Evolutionary conservation across 2,113 vertebrate genomes (phyloP).

Genomic region (Dipodomys merriami): DNA sequence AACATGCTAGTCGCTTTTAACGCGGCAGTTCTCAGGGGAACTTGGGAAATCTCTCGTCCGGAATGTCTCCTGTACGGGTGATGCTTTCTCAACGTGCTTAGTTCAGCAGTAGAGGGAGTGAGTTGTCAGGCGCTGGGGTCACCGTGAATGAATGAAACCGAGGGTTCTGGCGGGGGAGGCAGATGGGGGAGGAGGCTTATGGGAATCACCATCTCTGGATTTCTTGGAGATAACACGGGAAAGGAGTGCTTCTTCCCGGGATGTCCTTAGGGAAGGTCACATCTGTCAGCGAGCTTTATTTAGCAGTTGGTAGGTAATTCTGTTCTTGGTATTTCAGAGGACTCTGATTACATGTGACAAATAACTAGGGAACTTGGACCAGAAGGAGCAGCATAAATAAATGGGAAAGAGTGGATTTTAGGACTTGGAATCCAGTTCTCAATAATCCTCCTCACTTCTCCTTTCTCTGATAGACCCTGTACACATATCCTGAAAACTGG

Average conservation of each 20-base stretch:
- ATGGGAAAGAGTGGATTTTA: background rate
- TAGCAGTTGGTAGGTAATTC: conserved; percentile 59
- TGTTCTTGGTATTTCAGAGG: background rate
- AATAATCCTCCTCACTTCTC: rapidly evolving
- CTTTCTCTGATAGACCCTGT: conserved; percentile 89
- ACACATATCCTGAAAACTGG: conserved; percentile 97
- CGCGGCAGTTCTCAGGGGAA: background rate
- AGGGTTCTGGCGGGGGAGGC: background rate
- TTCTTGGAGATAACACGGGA: background rate
- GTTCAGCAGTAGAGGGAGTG: background rate
- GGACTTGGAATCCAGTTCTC: background rate
- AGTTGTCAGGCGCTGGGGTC: background rate
- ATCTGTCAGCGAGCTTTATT: conserved; percentile 71
- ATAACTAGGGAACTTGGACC: background rate
- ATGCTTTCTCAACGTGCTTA: background rate
- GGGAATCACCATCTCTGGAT: background rate
- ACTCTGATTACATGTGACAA: conserved; percentile 59
- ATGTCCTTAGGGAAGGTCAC: conserved; percentile 74
- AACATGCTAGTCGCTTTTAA: background rate
- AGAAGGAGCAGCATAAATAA: background rate
- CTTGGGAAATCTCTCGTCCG: background rate
- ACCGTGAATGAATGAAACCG: conserved; percentile 69
- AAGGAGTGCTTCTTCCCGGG: background rate
- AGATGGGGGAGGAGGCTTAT: background rate
- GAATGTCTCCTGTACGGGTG: background rate